Conservation (phyloP, 2,888 invertebrate species). For the Machimus rusticus region DNA sequence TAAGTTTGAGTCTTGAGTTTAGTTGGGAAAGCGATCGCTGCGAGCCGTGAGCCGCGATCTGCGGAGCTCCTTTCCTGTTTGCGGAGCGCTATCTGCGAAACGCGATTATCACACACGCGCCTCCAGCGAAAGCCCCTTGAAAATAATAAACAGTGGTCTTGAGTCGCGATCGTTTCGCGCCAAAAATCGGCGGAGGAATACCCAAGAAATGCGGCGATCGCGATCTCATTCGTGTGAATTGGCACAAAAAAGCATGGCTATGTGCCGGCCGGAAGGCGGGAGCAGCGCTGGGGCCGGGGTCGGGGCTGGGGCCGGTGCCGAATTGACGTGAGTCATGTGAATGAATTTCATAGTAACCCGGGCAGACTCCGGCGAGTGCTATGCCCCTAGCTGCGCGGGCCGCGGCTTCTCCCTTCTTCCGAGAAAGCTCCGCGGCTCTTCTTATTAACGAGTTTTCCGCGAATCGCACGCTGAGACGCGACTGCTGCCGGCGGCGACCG, state of each 20-base stretch:
- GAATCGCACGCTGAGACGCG: not conserved
- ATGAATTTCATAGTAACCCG: not conserved
- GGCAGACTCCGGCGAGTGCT: not conserved
- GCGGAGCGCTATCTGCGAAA: not conserved
- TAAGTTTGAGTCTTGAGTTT: not conserved
- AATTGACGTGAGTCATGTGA: constrained; percentile 1
- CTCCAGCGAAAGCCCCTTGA: not conserved
- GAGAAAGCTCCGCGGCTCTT: not conserved
- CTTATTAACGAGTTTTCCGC: not conserved
- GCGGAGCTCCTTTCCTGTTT: not conserved
- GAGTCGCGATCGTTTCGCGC: not conserved
- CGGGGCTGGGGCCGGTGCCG: not conserved
- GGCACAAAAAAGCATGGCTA: not conserved
- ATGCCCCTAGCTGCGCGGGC: not conserved
- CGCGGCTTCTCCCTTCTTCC: not conserved
- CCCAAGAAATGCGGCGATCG: not conserved
- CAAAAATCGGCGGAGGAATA: constrained; percentile 24
- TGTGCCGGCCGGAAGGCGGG: not conserved
- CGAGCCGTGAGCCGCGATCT: too few relatives aligned
- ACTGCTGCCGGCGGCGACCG: not conserved
- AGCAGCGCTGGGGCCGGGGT: not conserved
- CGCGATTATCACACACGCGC: constrained; percentile 7
- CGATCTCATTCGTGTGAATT: not conserved
- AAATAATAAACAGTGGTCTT: not conserved
- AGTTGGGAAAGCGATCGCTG: not conserved